Evolutionary conservation across 2,113 vertebrate species (phyloP).

Genomic region (Cheirogaleus medius): DNA sequence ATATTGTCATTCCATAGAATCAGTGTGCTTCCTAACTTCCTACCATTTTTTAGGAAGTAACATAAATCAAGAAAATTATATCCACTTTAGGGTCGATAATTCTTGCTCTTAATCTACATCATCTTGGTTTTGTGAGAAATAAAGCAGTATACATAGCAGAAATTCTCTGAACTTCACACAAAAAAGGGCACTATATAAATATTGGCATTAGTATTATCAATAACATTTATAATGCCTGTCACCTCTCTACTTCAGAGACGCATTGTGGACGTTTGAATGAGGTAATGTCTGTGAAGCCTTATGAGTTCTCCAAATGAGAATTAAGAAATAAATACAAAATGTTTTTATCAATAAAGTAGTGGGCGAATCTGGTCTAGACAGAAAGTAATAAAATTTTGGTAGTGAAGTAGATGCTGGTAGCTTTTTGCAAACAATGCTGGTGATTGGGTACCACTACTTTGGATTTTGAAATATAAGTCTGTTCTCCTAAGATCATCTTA

Average conservation of each 20-base stretch:
- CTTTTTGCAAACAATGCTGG: neutral
- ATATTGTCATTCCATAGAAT: neutral
- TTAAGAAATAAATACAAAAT: slow-evolving; percentile 55
- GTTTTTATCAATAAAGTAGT: slow-evolving; percentile 60
- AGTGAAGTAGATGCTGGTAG: neutral
- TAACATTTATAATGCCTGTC: slow-evolving; percentile 39
- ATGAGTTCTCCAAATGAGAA: slow-evolving; percentile 18
- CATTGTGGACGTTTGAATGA: slow-evolving; percentile 54
- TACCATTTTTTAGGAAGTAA: neutral
- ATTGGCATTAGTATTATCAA: slow-evolving; percentile 20
- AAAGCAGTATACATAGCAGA: neutral
- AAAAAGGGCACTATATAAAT: neutral
- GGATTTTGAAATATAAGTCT: neutral
- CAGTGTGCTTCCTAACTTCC: neutral
- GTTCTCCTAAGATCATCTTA: neutral
- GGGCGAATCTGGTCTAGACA: slow-evolving; percentile 54
- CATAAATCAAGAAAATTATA: neutral
- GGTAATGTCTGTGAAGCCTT: slow-evolving; percentile 64
- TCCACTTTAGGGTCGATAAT: neutral
- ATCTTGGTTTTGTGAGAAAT: neutral
- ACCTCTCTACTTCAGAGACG: slow-evolving; percentile 23
- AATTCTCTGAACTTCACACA: neutral
- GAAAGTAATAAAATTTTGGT: slow-evolving; percentile 54
- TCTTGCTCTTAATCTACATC: neutral
- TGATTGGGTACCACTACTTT: neutral